Evolutionary conservation across 2,113 vertebrate species (phyloP).

Genomic region (Vidua macroura): DNA sequence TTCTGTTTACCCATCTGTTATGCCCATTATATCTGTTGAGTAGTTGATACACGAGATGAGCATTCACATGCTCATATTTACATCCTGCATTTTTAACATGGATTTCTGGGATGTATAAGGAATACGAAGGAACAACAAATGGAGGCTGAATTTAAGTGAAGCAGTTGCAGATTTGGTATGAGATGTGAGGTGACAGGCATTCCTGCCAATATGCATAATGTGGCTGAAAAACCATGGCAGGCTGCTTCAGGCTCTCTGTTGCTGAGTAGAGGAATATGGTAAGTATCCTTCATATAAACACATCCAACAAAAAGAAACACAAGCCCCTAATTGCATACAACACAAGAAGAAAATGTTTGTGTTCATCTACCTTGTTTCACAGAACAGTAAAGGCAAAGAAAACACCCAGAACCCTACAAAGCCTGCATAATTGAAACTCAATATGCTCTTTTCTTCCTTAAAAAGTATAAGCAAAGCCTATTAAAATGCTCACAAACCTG

Average conservation of each 20-base stretch:
- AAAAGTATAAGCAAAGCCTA: not conserved
- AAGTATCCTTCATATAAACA: not conserved
- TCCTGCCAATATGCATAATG: not conserved
- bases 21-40: not conserved
- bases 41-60: not conserved
- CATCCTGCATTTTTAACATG: not conserved
- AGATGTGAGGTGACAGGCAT: slow-evolving; percentile 47
- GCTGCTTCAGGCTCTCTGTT: slow-evolving; percentile 22
- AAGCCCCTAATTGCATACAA: not conserved
- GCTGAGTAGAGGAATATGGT: not conserved
- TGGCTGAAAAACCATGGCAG: slow-evolving; percentile 3
- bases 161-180: not conserved
- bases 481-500: not conserved
- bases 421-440: not conserved
- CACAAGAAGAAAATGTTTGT: not conserved
- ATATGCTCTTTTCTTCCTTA: not conserved
- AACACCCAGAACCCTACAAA: not conserved
- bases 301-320: not conserved
- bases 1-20: not conserved
- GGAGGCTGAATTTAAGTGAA: slow-evolving; percentile 2
- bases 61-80: not conserved
- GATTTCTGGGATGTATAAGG: not conserved
- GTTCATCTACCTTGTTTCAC: not conserved
- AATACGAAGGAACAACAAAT: not conserved
- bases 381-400: not conserved